Conservation (phyloP, 2,888 invertebrate genomes). For the Netelia virgata region DNA sequence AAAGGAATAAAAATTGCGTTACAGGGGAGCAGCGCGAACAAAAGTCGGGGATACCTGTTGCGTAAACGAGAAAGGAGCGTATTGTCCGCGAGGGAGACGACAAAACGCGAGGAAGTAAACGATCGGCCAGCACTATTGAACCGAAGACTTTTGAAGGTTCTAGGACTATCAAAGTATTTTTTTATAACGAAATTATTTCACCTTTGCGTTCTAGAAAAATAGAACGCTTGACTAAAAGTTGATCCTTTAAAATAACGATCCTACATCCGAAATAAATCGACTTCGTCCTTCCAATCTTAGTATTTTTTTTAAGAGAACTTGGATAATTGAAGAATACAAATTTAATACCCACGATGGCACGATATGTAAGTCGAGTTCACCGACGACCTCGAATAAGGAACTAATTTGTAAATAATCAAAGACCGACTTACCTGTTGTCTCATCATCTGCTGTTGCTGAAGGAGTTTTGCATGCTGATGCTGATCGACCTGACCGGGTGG, state of each 20-base stretch:
- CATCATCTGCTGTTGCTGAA: conserved; percentile 87
- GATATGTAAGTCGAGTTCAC: too few relatives aligned
- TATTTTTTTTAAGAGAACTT: too few relatives aligned
- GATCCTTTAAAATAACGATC: too few relatives aligned
- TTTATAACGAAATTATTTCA: too few relatives aligned
- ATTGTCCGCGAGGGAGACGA: conserved; percentile 29
- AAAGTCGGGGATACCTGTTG: conserved; percentile 78
- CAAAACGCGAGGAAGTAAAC: neutral
- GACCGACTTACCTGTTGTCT: conserved; percentile 81
- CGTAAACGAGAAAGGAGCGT: conserved; percentile 67
- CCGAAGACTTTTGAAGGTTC: conserved; percentile 7
- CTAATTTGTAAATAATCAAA: conserved; percentile 11
- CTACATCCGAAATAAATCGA: too few relatives aligned
- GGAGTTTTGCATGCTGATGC: conserved; percentile 89
- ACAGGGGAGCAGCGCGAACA: conserved; percentile 64
- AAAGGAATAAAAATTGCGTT: conserved; percentile 78
- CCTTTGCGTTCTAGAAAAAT: too few relatives aligned
- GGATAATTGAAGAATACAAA: too few relatives aligned
- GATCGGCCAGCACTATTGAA: conserved; percentile 15
- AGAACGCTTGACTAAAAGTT: too few relatives aligned
- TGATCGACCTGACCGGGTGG: conserved; percentile 84
- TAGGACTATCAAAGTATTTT: neutral
- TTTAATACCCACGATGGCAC: too few relatives aligned
- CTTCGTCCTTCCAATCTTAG: too few relatives aligned
- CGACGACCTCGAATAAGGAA: neutral